Evolutionary conservation across 2,888 invertebrate genomes (phyloP).

Genomic region (Synergus itoensis): DNA sequence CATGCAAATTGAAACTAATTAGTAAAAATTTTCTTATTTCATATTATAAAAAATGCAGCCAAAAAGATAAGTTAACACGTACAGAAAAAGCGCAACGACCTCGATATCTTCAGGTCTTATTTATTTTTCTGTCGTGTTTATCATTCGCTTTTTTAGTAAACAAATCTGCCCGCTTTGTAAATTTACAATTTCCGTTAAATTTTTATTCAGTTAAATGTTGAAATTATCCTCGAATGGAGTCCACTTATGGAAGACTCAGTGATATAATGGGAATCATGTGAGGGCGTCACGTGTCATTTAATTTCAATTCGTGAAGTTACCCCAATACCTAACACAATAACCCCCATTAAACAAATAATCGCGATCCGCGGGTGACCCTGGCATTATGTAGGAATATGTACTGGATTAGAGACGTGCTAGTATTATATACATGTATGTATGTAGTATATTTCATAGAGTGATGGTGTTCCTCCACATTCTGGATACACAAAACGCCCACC

Average conservation of each 20-base stretch:
- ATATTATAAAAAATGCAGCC: too few species aligned
- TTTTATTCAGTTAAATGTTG: not conserved
- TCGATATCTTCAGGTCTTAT: too few species aligned
- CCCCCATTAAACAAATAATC: conserved; percentile 66
- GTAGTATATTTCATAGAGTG: not conserved
- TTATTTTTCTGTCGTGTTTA: too few species aligned
- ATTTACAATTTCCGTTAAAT: not conserved
- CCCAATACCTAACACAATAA: conserved; percentile 60
- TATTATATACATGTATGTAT: not conserved
- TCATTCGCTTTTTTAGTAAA: too few species aligned
- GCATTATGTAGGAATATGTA: conserved; percentile 24
- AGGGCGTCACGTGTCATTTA: conserved; percentile 66
- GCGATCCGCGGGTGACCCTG: conserved; percentile 20
- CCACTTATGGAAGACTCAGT: not conserved
- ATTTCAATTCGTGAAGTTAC: conserved; percentile 61
- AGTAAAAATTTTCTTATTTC: too few species aligned
- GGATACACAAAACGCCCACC: conserved; percentile 62
- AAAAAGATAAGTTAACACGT: too few species aligned
- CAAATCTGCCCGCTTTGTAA: too few species aligned
- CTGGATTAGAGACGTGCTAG: conserved; percentile 7
- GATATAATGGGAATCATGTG: conserved; percentile 13
- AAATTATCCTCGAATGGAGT: not conserved
- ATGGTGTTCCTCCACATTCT: conserved; percentile 8
- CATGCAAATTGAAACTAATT: too few species aligned
- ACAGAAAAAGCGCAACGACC: too few species aligned